Conservation (phyloP, 1,140 invertebrate species). For the Drosophila tsacasi region DNA sequence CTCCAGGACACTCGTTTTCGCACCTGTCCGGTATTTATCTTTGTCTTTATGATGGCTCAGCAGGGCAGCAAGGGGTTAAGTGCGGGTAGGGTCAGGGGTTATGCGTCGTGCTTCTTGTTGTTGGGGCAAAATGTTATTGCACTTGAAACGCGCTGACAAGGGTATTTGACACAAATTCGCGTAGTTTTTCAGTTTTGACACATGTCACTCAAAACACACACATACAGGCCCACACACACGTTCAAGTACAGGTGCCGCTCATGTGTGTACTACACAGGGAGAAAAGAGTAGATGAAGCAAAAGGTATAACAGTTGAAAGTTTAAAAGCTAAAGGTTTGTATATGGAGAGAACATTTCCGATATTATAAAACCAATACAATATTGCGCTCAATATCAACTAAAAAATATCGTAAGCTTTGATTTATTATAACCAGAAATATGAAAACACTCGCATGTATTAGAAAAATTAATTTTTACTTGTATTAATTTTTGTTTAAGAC, state of each 20-base stretch:
- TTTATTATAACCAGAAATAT: no score
- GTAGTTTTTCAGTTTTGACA: conserved; percentile 83
- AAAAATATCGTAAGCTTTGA: no score
- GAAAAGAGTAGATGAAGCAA: background rate
- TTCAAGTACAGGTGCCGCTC: conserved; percentile 3
- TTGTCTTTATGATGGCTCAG: conserved; percentile 40
- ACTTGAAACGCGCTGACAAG: conserved; percentile 79
- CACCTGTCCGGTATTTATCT: conserved; percentile 50
- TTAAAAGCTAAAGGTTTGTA: no score
- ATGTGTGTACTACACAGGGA: conserved; percentile 10
- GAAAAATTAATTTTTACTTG: no score
- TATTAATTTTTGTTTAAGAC: no score
- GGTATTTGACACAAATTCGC: conserved; percentile 83
- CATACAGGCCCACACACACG: conserved; percentile 13
- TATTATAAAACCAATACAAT: no score
- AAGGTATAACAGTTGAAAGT: no score
- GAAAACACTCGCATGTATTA: no score
- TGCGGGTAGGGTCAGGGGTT: background rate
- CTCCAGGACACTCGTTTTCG: conserved; percentile 13
- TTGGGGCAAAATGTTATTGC: conserved; percentile 48
- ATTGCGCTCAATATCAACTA: no score
- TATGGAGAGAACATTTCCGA: no score
- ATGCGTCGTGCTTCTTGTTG: conserved; percentile 11
- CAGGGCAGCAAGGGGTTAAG: background rate
- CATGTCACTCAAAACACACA: conserved; percentile 73